A percentile compares a stretch with the other conserved stretches of the same genome.
phyloP scores from a whole-genome alignment of 2,888 invertebrate species.

The Apoda limacodes region DNA sequence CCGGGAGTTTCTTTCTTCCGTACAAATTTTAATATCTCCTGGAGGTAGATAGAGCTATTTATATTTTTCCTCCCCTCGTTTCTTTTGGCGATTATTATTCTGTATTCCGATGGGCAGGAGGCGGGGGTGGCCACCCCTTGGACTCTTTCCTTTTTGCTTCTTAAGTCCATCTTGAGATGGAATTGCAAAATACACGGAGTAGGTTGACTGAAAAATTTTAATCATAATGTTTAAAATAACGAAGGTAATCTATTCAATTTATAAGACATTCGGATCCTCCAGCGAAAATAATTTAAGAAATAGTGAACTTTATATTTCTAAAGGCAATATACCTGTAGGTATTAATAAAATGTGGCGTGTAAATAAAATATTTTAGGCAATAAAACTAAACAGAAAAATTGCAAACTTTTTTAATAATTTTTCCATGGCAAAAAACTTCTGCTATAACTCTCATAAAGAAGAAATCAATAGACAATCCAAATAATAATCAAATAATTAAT shows the following conservation, averaged over 20 bases:
- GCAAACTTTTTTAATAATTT: too few species aligned
- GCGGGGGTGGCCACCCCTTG: constrained; percentile 38
- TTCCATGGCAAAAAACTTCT: too few species aligned
- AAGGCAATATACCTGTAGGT: too few species aligned
- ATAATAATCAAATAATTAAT: too few species aligned
- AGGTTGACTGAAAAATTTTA: constrained; percentile 12
- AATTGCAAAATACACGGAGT: constrained; percentile 30
- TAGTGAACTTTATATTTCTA: too few species aligned
- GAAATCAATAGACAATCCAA: too few species aligned
- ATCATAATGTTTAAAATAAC: constrained; percentile 4
- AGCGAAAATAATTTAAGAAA: too few species aligned
- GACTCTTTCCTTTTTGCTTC: constrained; percentile 71
- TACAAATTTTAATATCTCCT: constrained; percentile 64
- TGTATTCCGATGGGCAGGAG: constrained; percentile 60
- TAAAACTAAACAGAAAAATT: too few species aligned
- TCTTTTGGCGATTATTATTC: constrained; percentile 71
- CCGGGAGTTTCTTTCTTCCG: constrained; percentile 35
- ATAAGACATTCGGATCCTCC: too few species aligned
- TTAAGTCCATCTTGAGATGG: constrained; percentile 69
- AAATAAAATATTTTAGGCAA: too few species aligned
- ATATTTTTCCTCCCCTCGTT: constrained; percentile 64
- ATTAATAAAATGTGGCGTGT: too few species aligned
- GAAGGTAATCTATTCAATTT: not conserved
- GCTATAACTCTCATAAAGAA: too few species aligned
- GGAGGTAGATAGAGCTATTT: constrained; percentile 60